A percentile compares a stretch with the other conserved stretches of the same genome.
phyloP scores from a whole-genome alignment of 2,113 vertebrate species.

The Chroicocephalus ridibundus region DNA sequence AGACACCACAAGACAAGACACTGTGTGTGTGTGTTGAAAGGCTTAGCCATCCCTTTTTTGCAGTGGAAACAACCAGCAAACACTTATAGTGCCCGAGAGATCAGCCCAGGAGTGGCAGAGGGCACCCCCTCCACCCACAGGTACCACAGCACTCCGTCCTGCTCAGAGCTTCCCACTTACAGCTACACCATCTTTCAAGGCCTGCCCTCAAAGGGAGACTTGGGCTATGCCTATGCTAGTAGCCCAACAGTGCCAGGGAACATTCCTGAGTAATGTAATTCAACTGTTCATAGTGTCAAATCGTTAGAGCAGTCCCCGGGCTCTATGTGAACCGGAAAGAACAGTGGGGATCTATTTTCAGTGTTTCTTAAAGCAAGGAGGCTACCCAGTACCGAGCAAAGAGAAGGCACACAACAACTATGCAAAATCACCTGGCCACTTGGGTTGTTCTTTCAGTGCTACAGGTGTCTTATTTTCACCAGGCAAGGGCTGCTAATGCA shows the following conservation, averaged over 20 bases:
- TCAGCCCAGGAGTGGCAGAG: background rate
- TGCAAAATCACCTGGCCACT: background rate
- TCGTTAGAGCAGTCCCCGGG: background rate
- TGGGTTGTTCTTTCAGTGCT: background rate
- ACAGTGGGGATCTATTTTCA: background rate
- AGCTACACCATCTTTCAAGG: background rate
- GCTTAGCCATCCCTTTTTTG: background rate
- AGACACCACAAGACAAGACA: background rate
- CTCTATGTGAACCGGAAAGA: background rate
- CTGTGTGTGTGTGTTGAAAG: rapidly evolving
- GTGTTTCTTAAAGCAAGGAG: background rate
- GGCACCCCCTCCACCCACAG: rapidly evolving
- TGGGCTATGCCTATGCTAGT: background rate
- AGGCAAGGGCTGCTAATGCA: background rate
- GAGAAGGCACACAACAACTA: background rate
- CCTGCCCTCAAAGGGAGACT: background rate
- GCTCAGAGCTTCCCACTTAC: background rate
- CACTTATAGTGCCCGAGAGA: background rate
- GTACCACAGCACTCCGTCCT: background rate
- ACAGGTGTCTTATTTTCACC: background rate
- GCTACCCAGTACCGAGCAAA: background rate
- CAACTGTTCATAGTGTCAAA: background rate
- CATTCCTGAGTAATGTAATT: background rate
- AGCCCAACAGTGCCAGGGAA: background rate
- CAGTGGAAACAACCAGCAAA: background rate